Evolutionary conservation across 2,113 vertebrate genomes (phyloP), one percentile per base, ranked within the genome.

Genomic region (Dipodomys ordii): DNA sequence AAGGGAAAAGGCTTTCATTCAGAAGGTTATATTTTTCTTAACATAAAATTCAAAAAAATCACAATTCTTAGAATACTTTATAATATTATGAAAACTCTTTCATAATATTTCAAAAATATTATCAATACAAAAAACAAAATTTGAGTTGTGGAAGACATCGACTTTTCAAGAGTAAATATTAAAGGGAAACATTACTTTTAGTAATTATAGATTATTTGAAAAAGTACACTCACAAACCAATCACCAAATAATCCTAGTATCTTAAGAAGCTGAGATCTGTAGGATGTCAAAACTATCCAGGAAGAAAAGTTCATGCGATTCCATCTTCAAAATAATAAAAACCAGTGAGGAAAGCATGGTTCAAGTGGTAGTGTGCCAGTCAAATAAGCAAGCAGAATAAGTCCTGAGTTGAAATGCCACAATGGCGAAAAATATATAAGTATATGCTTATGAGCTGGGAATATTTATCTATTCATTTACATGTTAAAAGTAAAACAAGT

Each of bases 31-130:
- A 44, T 8, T 22, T 87, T 94, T 60, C 65, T 3, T 27, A 88
- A n/a, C 5, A 46, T 60, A 89, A 83, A 30, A 44, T 69, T 87
- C 82, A 90, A 13, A 11, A 22, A 39, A 64, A 28, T 6, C 28
- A 35, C 0, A 62, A 74, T 25, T 83, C 1, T 71, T 86, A 69
- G 78, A 0, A 32, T 67, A 39, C 39, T 39, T 39, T 39, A 7
- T 85, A 79, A 57, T 62, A 83, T 72, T 57, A 71, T 30, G 46
- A 11, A 23, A 13, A 7, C 64, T 49, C 49, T 49, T 11, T 39
- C 39, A 49, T 62, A n/a, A 65, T 53, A n/a, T 79, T 91, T 85
- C n/a, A 62, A 81, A 88, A 16, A 44, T 13, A 94, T 87, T 83
- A 71, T 84, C 0, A 1, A 23, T 65, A 67, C 20, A 65, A 27